Percentiles rank a stretch among this genome's conserved stretches.
Evolutionary conservation across 37 sponge, comb jelly and placozoan species (phyloP).

Genomic region (Ephydatia muelleri): DNA sequence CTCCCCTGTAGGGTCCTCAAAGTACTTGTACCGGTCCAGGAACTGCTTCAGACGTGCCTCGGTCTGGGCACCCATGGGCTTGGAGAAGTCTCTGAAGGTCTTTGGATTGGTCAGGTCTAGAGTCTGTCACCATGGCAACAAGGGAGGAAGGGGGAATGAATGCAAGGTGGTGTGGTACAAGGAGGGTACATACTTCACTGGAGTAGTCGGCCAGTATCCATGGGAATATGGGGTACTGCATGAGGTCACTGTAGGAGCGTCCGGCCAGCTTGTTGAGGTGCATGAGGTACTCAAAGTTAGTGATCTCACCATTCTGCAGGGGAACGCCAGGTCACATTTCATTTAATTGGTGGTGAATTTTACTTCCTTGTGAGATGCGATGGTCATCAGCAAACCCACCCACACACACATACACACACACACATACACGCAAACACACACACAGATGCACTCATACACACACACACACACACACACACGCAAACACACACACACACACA

Average conservation of each 20-base stretch:
- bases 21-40: constrained; percentile 70
- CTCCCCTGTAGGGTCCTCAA: constrained; percentile 89
- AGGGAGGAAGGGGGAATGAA: neutral
- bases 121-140: constrained; percentile 22
- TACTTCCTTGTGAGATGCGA: no score
- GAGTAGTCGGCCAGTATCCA: constrained; percentile 94
- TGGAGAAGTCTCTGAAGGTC: constrained; percentile 90
- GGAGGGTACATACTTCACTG: constrained; percentile 80
- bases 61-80: constrained; percentile 98
- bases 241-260: constrained; percentile 97
- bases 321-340: constrained; percentile 18
- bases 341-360: neutral
- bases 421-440: no score
- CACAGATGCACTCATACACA: neutral
- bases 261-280: constrained; percentile 97
- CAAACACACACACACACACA: neutral
- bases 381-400: no score
- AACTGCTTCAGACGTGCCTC: constrained; percentile 70
- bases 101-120: constrained; percentile 87
- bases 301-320: constrained; percentile 89
- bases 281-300: constrained; percentile 98
- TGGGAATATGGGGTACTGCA: constrained; percentile 99
- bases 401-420: no score
- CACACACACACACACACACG: constrained; percentile 4
- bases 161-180: constrained; percentile 34